Evolutionary conservation across 2,888 invertebrate species (phyloP).

Genomic region (Sepioteuthis lessoniana): DNA sequence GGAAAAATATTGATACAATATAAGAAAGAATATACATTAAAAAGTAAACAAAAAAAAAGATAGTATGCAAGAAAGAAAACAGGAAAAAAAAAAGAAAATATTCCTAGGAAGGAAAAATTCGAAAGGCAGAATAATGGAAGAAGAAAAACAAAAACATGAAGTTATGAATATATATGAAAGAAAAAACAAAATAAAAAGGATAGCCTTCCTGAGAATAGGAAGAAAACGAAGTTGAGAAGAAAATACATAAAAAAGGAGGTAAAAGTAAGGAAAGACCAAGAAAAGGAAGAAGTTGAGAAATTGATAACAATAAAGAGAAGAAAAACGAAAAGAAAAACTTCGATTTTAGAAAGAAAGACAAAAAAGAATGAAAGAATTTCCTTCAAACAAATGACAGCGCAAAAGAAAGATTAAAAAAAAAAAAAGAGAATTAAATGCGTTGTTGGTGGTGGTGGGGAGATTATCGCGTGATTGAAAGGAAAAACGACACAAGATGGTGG

Average conservation of each 20-base stretch:
- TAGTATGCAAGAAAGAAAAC: not conserved
- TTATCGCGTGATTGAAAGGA: not conserved
- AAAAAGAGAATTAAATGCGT: not conserved
- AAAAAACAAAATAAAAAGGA: too few species aligned
- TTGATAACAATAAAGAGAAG: too few species aligned
- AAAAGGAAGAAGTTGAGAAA: not conserved
- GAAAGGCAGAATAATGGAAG: too few species aligned
- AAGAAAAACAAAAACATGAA: too few species aligned
- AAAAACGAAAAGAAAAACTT: not conserved
- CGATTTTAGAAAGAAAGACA: not conserved
- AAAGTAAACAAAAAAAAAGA: fast-evolving
- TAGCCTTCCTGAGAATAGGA: too few species aligned
- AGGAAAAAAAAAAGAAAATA: not conserved
- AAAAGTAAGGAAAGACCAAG: not conserved
- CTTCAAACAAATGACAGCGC: fast-evolving
- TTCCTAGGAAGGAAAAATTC: too few species aligned
- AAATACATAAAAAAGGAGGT: not conserved
- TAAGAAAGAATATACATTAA: too few species aligned
- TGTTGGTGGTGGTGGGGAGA: too few species aligned
- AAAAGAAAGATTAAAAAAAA: not conserved
- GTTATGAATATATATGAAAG: too few species aligned
- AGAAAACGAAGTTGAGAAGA: not conserved
- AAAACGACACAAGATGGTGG: not conserved
- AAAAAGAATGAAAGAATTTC: not conserved
- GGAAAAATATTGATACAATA: too few species aligned